Evolutionary conservation across 2,888 invertebrate genomes (phyloP).

Genomic region (Prosopocoilus inquinatus): DNA sequence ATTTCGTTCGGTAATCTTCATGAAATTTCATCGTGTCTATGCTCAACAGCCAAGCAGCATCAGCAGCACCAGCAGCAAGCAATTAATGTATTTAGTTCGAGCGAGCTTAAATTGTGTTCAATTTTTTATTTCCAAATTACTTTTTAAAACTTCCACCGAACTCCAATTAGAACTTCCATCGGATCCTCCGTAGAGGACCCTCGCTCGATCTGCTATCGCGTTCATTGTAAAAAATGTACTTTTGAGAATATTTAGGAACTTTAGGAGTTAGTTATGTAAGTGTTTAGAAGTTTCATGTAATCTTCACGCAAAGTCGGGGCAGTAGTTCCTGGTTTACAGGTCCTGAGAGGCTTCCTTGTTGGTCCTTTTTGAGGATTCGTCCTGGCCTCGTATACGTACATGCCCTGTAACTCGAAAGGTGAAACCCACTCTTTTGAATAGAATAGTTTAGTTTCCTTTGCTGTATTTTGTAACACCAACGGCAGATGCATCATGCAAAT

Average conservation of each 20-base stretch:
- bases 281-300: slow-evolving; percentile 26
- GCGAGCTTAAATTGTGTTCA: neutral
- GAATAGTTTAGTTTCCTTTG: slow-evolving; percentile 27
- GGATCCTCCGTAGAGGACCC: neutral
- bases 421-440: slow-evolving; percentile 45
- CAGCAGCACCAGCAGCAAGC: neutral
- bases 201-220: slow-evolving; percentile 3
- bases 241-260: slow-evolving; percentile 13
- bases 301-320: slow-evolving; percentile 42
- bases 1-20: slow-evolving; percentile 32
- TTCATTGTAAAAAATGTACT: slow-evolving; percentile 2
- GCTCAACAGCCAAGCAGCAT: neutral
- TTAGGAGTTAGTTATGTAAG: slow-evolving; percentile 35
- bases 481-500: neutral
- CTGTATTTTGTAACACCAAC: slow-evolving; percentile 14
- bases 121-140: slow-evolving; percentile 7
- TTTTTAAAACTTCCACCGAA: slow-evolving; percentile 5
- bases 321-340: slow-evolving; percentile 51
- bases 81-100: neutral
- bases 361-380: slow-evolving; percentile 48
- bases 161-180: slow-evolving; percentile 5
- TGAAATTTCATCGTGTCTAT: slow-evolving; percentile 49
- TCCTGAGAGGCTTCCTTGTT: slow-evolving; percentile 45
- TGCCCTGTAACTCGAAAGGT: slow-evolving; percentile 47
- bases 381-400: slow-evolving; percentile 48